phyloP scores from a whole-genome alignment of 2,888 invertebrate species.

The Drosophila histrio region DNA sequence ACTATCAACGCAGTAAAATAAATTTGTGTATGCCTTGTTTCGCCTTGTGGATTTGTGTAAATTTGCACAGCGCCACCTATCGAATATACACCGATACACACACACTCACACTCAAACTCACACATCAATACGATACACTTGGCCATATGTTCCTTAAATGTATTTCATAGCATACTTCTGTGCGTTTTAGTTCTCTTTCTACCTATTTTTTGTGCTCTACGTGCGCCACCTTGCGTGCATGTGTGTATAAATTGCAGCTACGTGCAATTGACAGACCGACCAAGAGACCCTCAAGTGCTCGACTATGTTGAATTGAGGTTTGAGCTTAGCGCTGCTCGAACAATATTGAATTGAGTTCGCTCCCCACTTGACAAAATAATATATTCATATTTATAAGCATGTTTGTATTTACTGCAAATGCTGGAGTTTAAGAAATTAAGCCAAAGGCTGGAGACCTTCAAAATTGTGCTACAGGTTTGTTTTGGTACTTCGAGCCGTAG shows the following conservation, averaged over 20 bases:
- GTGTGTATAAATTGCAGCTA: conserved; percentile 36
- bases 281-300: conserved; percentile 19
- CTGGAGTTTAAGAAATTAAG: neutral
- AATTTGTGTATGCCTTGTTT: conserved; percentile 47
- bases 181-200: conserved; percentile 24
- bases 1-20: conserved; percentile 71
- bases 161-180: conserved; percentile 49
- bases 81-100: conserved; percentile 12
- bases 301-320: conserved; percentile 4
- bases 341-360: neutral
- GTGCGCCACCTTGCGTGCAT: neutral
- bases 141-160: conserved; percentile 57
- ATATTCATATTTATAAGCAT: conserved; percentile 2
- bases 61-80: conserved; percentile 43
- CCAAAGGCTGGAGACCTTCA: neutral
- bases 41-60: conserved; percentile 61
- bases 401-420: neutral
- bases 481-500: no score
- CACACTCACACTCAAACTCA: conserved; percentile 5
- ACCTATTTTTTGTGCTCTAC: neutral
- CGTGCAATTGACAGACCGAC: conserved; percentile 30
- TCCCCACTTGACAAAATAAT: neutral
- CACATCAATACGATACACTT: conserved; percentile 6
- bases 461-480: no score
- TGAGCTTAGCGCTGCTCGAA: neutral